A percentile compares a stretch with the other conserved stretches of the same genome.
Evolutionary conservation across 1,140 invertebrate species (phyloP).

Genomic region (Harpegnathos saltator): DNA sequence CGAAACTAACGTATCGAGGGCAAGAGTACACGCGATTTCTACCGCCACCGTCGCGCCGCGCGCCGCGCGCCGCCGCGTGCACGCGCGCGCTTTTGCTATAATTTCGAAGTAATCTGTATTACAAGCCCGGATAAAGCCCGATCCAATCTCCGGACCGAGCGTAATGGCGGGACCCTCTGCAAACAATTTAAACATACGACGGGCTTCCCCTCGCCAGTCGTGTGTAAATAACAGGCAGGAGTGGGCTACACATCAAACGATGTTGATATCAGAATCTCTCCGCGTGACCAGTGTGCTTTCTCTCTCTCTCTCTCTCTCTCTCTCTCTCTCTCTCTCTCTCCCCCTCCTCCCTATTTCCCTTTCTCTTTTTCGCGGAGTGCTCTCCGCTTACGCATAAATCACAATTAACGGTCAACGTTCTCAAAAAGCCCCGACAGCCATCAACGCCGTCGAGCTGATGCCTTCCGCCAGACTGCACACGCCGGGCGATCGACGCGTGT

Average conservation of each 20-base stretch:
- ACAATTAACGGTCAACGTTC: conserved; percentile 45
- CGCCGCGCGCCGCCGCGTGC: no score
- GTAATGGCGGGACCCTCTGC: conserved; percentile 2
- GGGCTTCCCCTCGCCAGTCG: neutral
- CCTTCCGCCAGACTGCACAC: conserved; percentile 39
- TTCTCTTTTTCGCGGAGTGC: no score
- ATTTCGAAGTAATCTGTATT: conserved; percentile 33
- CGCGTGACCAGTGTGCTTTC: conserved; percentile 15
- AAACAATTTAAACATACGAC: conserved; percentile 41
- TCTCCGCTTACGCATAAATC: conserved; percentile 24
- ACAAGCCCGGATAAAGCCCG: conserved; percentile 11
- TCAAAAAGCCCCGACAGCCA: conserved; percentile 17
- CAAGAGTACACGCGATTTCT: neutral
- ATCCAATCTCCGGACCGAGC: neutral
- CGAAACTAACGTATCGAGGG: neutral
- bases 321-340: neutral
- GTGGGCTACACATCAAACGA: conserved; percentile 39
- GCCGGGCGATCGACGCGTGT: conserved; percentile 55
- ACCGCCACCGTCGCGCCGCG: no score
- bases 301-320: neutral
- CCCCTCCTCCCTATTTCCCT: no score
- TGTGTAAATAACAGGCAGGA: conserved; percentile 26
- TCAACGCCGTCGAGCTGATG: no score
- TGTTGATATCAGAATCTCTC: conserved; percentile 46
- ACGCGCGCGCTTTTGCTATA: neutral